A percentile compares a stretch with the other conserved stretches of the same genome.
Evolutionary conservation across 1,140 invertebrate species (phyloP).

Genomic region (Zophobas morio): DNA sequence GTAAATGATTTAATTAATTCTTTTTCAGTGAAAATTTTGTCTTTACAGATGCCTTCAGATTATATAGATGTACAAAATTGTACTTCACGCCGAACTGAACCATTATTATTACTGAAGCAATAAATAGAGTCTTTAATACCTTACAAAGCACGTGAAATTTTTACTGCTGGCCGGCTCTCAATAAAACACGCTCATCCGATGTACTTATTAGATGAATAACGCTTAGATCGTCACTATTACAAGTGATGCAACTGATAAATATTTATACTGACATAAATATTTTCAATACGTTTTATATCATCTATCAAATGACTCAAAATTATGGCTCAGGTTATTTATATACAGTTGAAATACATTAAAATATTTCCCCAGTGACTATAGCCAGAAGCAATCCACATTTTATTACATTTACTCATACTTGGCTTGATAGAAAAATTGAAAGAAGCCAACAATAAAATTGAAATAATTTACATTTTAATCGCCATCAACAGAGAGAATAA

Average conservation of each 20-base stretch:
- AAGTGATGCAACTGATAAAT: slow-evolving; percentile 90
- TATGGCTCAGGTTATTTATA: slow-evolving; percentile 33
- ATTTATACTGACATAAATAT: slow-evolving; percentile 35
- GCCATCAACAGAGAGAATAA: background rate
- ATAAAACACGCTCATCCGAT: background rate
- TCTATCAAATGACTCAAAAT: slow-evolving; percentile 39
- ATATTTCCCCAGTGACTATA: slow-evolving; percentile 54
- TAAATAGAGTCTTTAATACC: too few species aligned
- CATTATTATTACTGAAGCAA: too few species aligned
- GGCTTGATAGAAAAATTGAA: background rate
- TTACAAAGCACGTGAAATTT: too few species aligned
- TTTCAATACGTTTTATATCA: slow-evolving; percentile 44
- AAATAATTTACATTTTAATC: too few species aligned
- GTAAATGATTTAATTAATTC: too few species aligned
- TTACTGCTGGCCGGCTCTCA: background rate
- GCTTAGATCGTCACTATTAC: slow-evolving; percentile 72
- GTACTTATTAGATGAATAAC: slow-evolving; percentile 11
- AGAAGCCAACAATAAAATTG: background rate
- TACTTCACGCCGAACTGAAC: too few species aligned
- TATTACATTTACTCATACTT: slow-evolving; percentile 6
- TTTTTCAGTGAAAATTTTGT: too few species aligned
- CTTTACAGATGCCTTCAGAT: too few species aligned
- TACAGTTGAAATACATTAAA: slow-evolving; percentile 53
- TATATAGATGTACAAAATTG: too few species aligned
- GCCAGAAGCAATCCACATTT: slow-evolving; percentile 8